phyloP scores from a whole-genome alignment of 1,140 invertebrate species.

The Rhynchophorus ferrugineus region DNA sequence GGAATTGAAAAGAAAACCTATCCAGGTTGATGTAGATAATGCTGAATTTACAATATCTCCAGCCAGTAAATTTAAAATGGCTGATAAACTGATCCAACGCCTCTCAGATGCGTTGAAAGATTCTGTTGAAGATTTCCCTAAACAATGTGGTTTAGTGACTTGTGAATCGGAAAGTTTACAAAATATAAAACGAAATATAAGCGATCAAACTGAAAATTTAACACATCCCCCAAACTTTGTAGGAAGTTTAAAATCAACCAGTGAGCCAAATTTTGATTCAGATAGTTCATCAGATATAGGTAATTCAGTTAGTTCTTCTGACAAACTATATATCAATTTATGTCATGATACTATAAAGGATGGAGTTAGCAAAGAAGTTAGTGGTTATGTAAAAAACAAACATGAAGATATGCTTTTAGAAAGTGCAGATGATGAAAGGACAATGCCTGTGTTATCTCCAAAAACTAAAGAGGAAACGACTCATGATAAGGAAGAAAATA shows the following conservation, averaged over 20 bases:
- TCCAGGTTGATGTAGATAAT: conserved; percentile 28
- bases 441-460: not conserved
- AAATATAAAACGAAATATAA: conserved; percentile 2
- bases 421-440: not conserved
- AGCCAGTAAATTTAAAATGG: conserved; percentile 28
- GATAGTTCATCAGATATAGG: not conserved
- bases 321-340: not conserved
- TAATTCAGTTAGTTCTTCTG: not conserved
- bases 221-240: not conserved
- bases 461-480: no score
- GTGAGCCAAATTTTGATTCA: not conserved
- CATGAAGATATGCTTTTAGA: not conserved
- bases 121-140: not conserved
- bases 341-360: not conserved
- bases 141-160: not conserved
- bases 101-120: conserved; percentile 12
- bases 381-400: not conserved
- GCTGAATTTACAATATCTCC: conserved; percentile 27
- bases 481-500: not conserved
- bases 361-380: not conserved
- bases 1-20: conserved; percentile 26
- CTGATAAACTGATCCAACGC: conserved; percentile 32
- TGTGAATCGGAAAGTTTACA: conserved; percentile 6
- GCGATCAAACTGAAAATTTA: conserved; percentile 1
- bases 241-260: not conserved